A percentile compares a stretch with the other conserved stretches of the same genome.
Evolutionary conservation across 1,140 invertebrate species (phyloP).

Genomic region (Planococcus citri): DNA sequence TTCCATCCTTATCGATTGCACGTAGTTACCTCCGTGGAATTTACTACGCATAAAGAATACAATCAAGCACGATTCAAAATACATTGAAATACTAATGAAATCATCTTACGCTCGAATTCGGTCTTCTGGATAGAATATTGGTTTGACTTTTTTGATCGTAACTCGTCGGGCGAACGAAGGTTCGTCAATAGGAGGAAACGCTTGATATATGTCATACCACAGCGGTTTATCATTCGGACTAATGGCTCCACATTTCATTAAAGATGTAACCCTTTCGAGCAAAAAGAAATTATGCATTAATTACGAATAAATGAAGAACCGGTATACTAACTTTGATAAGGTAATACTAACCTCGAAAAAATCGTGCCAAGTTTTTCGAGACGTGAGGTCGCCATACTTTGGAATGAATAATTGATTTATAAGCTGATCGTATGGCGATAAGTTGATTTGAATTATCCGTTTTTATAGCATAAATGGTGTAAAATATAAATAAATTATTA

Average conservation of each 20-base stretch:
- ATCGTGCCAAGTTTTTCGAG: not conserved
- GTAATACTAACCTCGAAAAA: not conserved
- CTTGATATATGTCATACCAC: constrained; percentile 80
- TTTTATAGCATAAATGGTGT: too few species aligned
- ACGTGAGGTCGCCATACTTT: not conserved
- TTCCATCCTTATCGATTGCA: not conserved
- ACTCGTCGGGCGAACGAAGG: constrained; percentile 54
- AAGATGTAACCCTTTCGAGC: constrained; percentile 57
- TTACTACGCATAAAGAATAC: not conserved
- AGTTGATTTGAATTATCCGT: too few species aligned
- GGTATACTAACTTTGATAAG: not conserved
- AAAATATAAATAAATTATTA: too few species aligned
- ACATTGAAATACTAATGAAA: not conserved
- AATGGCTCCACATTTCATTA: constrained; percentile 60
- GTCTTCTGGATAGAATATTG: constrained; percentile 81
- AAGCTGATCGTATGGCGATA: too few species aligned
- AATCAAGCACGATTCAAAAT: too few species aligned
- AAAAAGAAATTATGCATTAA: too few species aligned
- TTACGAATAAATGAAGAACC: not conserved
- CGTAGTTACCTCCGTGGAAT: not conserved
- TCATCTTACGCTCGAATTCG: constrained; percentile 48
- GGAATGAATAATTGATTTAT: not conserved
- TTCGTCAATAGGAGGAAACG: constrained; percentile 69
- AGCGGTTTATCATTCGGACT: constrained; percentile 63
- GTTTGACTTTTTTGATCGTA: constrained; percentile 42